A percentile compares a stretch with the other conserved stretches of the same genome.
phyloP scores from a whole-genome alignment of 2,797 vertebrate genomes.

The Hoplostethus atlanticus region DNA sequence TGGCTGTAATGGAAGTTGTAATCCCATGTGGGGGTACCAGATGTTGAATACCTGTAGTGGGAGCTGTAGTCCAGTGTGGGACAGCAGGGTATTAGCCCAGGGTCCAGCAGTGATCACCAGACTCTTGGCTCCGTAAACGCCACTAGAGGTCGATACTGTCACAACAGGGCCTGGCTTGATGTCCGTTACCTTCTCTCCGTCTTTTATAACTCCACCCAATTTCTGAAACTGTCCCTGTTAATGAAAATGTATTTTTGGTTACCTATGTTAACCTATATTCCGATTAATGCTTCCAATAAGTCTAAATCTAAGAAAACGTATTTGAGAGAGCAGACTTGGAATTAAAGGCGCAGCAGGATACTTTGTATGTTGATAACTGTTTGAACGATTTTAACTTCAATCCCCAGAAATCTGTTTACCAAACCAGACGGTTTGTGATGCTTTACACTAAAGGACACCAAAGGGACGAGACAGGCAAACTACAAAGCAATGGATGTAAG shows the following conservation, averaged over 20 bases:
- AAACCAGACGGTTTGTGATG: too few species aligned
- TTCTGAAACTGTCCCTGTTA: slow-evolving; percentile 83
- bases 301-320: too few species aligned
- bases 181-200: slow-evolving; percentile 87
- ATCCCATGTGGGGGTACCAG: background rate
- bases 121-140: slow-evolving; percentile 83
- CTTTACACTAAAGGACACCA: too few species aligned
- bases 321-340: too few species aligned
- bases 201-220: slow-evolving; percentile 85
- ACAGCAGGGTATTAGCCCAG: slow-evolving; percentile 88
- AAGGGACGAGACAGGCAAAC: too few species aligned
- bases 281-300: too few species aligned
- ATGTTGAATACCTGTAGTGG: slow-evolving; percentile 88
- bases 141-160: slow-evolving; percentile 81
- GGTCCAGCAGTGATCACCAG: slow-evolving; percentile 90
- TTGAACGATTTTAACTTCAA: too few species aligned
- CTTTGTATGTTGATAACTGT: too few species aligned
- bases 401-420: too few species aligned
- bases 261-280: background rate
- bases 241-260: background rate
- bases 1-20: background rate
- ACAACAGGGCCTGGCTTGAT: slow-evolving; percentile 86
- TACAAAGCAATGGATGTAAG: too few species aligned
- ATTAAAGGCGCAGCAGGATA: too few species aligned
- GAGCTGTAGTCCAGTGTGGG: slow-evolving; percentile 83